These are phyloP conservation scores for Pseudachorutes palmiensis DNA, from an alignment of 1,140 invertebrate species.

Conservation along the genomic window DNA sequence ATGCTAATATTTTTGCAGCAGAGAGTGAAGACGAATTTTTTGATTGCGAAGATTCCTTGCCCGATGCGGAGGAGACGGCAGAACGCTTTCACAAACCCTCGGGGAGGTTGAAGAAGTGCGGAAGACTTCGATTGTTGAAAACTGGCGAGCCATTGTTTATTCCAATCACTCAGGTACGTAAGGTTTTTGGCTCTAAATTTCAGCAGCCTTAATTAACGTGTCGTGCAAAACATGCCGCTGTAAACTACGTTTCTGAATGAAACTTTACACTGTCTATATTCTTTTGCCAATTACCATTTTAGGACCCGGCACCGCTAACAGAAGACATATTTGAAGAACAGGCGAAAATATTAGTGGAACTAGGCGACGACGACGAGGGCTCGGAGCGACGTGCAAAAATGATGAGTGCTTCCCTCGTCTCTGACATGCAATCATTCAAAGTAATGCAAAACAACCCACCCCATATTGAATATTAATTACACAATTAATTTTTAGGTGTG, in stretches of 20 bases:
- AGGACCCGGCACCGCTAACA: conserved; percentile 88
- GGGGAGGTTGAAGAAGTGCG: conserved; percentile 58
- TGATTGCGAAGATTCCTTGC: conserved; percentile 53
- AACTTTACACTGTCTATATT: too few species aligned
- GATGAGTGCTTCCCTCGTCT: conserved; percentile 89
- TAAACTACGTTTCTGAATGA: too few species aligned
- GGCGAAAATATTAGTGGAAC: conserved; percentile 73
- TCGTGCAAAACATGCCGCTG: too few species aligned
- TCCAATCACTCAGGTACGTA: conserved; percentile 69
- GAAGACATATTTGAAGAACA: conserved; percentile 94
- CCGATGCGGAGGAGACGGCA: conserved; percentile 31
- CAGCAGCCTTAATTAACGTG: too few species aligned
- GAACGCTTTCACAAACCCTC: conserved; percentile 50
- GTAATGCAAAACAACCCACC: conserved; percentile 40
- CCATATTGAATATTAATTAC: background rate
- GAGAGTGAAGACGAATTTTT: conserved; percentile 66
- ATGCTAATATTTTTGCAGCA: background rate
- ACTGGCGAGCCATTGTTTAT: conserved; percentile 68
- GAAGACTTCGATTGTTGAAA: conserved; percentile 56
- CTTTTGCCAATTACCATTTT: conserved; percentile 15
- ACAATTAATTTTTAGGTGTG: background rate
- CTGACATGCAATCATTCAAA: conserved; percentile 98
- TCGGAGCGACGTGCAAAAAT: conserved; percentile 77
- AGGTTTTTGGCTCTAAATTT: conserved; percentile 3
- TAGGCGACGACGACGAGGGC: conserved; percentile 74